A percentile compares a stretch with the other conserved stretches of the same genome.
Evolutionary conservation across 2,113 vertebrate genomes (phyloP).

Genomic region (Malurus elegans): DNA sequence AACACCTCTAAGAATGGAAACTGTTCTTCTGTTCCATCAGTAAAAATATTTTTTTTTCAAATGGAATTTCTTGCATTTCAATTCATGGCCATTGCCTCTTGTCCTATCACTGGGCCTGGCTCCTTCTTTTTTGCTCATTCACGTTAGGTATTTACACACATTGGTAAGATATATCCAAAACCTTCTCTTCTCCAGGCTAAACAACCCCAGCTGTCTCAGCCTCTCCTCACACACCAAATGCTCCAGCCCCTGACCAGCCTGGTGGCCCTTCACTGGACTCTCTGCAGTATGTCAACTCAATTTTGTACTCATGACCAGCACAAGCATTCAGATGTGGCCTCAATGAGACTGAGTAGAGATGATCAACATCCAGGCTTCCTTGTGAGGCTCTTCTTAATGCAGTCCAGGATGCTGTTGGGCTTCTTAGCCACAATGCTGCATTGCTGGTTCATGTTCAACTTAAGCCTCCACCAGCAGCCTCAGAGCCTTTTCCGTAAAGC

Average conservation of each 20-base stretch:
- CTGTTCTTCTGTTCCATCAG: background rate
- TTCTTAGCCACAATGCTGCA: background rate
- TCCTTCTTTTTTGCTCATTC: background rate
- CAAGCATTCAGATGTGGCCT: background rate
- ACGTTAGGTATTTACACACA: background rate
- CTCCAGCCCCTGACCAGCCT: background rate
- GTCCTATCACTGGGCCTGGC: background rate
- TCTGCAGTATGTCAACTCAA: background rate
- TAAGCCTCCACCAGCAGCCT: background rate
- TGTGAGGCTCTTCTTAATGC: background rate
- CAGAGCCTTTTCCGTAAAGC: background rate
- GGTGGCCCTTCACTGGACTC: background rate
- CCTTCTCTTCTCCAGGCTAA: background rate
- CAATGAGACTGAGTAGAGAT: background rate
- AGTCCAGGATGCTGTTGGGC: background rate
- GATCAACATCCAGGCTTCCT: background rate
- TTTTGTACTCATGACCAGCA: background rate
- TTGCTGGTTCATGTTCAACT: background rate
- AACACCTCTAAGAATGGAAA: background rate
- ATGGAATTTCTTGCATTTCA: background rate
- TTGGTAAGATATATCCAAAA: background rate
- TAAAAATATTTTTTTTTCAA: background rate
- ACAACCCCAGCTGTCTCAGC: background rate
- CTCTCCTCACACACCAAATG: background rate
- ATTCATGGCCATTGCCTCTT: background rate